phyloP scores from a whole-genome alignment of 2,888 invertebrate species.

The Idaea aversata region DNA sequence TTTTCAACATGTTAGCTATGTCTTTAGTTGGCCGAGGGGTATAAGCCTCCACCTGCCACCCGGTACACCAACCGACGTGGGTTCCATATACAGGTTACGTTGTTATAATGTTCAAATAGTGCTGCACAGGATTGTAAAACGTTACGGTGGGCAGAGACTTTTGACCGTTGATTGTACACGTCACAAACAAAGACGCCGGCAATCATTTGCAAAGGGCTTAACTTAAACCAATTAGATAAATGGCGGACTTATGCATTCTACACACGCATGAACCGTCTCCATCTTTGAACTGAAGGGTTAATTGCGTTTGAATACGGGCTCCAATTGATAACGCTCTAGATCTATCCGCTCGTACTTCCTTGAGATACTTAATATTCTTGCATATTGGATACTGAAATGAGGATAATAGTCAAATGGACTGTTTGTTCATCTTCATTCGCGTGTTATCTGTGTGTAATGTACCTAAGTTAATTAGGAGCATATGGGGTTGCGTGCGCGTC shows the following conservation, averaged over 20 bases:
- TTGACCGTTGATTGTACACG: conserved; percentile 6
- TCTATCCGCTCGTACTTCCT: conserved; percentile 14
- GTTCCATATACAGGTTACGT: too few relatives aligned
- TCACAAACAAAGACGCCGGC: conserved; percentile 27
- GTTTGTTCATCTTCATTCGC: conserved; percentile 34
- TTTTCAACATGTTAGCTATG: too few relatives aligned
- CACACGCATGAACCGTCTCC: conserved; percentile 23
- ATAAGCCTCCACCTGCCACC: too few relatives aligned
- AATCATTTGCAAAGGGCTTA: conserved; percentile 22
- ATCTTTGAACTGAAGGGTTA: conserved; percentile 31
- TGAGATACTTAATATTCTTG: conserved; percentile 11
- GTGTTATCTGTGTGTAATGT: conserved; percentile 43
- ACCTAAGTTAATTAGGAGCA: conserved; percentile 69
- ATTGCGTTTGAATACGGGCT: conserved; percentile 31
- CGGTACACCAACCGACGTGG: too few relatives aligned
- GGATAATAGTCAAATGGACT: conserved; percentile 20
- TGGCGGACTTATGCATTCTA: conserved; percentile 28
- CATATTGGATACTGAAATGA: conserved; percentile 6
- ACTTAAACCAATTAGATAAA: conserved; percentile 31
- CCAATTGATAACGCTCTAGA: conserved; percentile 18
- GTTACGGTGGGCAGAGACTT: too few relatives aligned
- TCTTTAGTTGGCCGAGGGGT: too few relatives aligned
- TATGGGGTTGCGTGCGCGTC: conserved; percentile 53
- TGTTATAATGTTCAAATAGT: too few relatives aligned
- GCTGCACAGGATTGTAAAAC: too few relatives aligned